These are phyloP conservation scores for Drymonia ruficornis DNA, from an alignment of 2,888 invertebrate species.

Conservation along the genomic window DNA sequence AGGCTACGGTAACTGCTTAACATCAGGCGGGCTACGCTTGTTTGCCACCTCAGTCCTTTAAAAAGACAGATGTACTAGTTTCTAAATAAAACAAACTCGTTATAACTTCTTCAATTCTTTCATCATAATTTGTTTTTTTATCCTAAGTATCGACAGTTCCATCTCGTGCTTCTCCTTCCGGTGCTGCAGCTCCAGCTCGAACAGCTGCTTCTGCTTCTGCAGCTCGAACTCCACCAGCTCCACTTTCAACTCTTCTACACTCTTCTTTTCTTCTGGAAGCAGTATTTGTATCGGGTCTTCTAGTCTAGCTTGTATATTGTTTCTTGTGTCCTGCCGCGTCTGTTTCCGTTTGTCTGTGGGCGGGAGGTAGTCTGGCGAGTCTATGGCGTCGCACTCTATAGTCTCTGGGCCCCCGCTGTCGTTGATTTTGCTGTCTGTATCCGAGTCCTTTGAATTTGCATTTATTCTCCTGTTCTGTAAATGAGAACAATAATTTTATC, in stretches of 20 bases:
- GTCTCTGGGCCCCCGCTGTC: constrained; percentile 19
- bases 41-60: no score
- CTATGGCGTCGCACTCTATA: constrained; percentile 12
- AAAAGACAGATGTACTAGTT: no score
- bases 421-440: constrained; percentile 24
- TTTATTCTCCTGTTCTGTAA: constrained; percentile 16
- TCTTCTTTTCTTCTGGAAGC: constrained; percentile 20
- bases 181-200: constrained; percentile 39
- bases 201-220: constrained; percentile 36
- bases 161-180: constrained; percentile 36
- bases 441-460: constrained; percentile 9
- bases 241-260: constrained; percentile 28
- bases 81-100: constrained; percentile 2
- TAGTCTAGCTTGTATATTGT: constrained; percentile 1
- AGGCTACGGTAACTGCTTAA: no score
- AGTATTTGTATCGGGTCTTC: constrained; percentile 27
- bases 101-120: constrained; percentile 37
- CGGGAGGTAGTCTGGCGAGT: not conserved
- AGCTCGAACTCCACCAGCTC: constrained; percentile 41
- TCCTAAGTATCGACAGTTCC: constrained; percentile 36
- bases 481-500: not conserved
- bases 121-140: constrained; percentile 33
- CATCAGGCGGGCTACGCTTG: no score
- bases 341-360: constrained; percentile 1
- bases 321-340: constrained; percentile 3